Conservation (phyloP, 2,888 invertebrate genomes). For the Orgyia antiqua region DNA sequence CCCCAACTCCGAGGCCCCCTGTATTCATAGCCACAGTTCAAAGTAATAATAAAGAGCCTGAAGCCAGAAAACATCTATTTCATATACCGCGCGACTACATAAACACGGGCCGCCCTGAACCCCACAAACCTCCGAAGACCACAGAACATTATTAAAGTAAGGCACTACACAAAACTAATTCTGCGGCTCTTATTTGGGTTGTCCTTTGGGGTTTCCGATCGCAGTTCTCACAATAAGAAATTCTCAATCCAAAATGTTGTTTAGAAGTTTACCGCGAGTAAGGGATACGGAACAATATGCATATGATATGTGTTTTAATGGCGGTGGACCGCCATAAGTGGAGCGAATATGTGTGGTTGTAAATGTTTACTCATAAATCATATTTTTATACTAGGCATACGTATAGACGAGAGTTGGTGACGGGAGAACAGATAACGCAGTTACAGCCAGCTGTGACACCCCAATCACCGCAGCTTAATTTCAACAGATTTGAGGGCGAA, state of each 20-base stretch:
- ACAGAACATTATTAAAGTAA: slow-evolving; percentile 69
- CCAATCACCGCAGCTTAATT: slow-evolving; percentile 65
- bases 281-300: slow-evolving; percentile 35
- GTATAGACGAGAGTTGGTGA: slow-evolving; percentile 31
- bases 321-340: slow-evolving; percentile 31
- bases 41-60: slow-evolving; percentile 77
- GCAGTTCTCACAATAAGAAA: slow-evolving; percentile 43
- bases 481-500: slow-evolving; percentile 61
- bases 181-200: slow-evolving; percentile 53
- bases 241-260: slow-evolving; percentile 33
- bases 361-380: slow-evolving; percentile 56
- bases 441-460: slow-evolving; percentile 71
- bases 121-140: slow-evolving; percentile 66
- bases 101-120: slow-evolving; percentile 54
- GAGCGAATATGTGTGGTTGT: slow-evolving; percentile 50
- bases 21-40: slow-evolving; percentile 53
- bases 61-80: slow-evolving; percentile 76
- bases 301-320: too few relatives aligned
- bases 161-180: slow-evolving; percentile 69
- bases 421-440: slow-evolving; percentile 48
- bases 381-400: slow-evolving; percentile 67
- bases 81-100: slow-evolving; percentile 63
- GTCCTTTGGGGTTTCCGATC: slow-evolving; percentile 50
- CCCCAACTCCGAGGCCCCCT: slow-evolving; percentile 52
- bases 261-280: slow-evolving; percentile 29